A percentile compares a stretch with the other conserved stretches of the same genome.
Conservation (phyloP, 2,113 vertebrate species). For the Psephotus haematonotus region DNA sequence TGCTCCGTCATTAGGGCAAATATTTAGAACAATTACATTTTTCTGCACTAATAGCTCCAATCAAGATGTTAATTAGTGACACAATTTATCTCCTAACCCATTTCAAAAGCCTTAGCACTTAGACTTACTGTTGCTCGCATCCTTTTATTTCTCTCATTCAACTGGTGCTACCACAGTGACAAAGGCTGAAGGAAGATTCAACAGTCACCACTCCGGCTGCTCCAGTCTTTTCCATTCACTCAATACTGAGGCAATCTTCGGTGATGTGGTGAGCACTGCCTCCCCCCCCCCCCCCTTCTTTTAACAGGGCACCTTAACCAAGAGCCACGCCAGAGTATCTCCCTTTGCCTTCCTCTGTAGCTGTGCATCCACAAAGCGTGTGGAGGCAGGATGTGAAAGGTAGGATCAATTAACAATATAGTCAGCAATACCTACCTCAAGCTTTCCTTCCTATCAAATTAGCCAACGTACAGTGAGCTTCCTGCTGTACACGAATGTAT, state of each 20-base stretch:
- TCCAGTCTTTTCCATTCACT: constrained; percentile 71
- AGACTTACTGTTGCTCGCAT: constrained; percentile 92
- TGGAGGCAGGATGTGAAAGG: constrained; percentile 56
- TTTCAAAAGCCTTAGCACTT: constrained; percentile 63
- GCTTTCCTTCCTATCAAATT: constrained; percentile 74
- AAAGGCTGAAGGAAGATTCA: constrained; percentile 69
- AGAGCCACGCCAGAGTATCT: neutral
- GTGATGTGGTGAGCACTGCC: constrained; percentile 36
- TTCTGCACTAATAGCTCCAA: constrained; percentile 30
- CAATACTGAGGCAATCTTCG: constrained; percentile 56
- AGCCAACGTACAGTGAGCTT: constrained; percentile 72
- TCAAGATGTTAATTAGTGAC: constrained; percentile 46
- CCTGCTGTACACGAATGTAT: constrained; percentile 73
- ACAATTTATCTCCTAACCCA: constrained; percentile 36
- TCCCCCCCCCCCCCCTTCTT: neutral
- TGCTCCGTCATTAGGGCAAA: neutral
- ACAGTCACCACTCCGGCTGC: constrained; percentile 69
- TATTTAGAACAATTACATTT: constrained; percentile 33
- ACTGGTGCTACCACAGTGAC: constrained; percentile 77
- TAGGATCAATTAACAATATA: constrained; percentile 73
- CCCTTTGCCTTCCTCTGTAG: constrained; percentile 30
- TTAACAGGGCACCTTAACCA: constrained; percentile 48
- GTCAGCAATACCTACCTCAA: constrained; percentile 75
- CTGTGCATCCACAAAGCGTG: constrained; percentile 22
- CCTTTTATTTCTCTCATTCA: constrained; percentile 85